Evolutionary conservation across 2,113 vertebrate species (phyloP), one percentile per base, ranked within the genome.

Genomic region (Xenopus borealis): DNA sequence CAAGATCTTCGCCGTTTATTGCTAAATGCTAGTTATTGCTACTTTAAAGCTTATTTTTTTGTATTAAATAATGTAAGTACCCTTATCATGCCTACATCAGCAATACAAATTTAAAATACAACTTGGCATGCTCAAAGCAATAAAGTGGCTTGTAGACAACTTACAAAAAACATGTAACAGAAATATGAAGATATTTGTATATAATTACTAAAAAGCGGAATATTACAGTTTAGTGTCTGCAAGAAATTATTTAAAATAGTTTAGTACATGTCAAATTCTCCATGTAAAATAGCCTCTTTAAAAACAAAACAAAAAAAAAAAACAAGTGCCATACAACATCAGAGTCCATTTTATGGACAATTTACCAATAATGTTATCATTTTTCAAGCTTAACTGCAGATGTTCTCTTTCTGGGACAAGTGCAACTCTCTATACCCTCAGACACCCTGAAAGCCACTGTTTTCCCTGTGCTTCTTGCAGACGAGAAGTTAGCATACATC

Each of bases 191-290:
- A 75, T 67, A 75, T 67, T 57, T 53, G 55, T 75, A 78, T 83
- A 84, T 70, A 70, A 44, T 81, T 73, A 71, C 80, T 87, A 86
- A 81, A 40, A 89, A 90, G 89, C 89, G 14, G 66, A 90, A 72
- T 85, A 85, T 89, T 80, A 83, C 84, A 86, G 91, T 92, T 91
- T 98, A 98, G 96, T 97, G 95, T 97, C 91, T 91, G 85, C 89
- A 88, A 84, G 85, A 76, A 83, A 78, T 78, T 87, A 75, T 83
- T 78, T 82, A 86, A 85, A 85, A 88, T 80, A 81, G 72, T 84
- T 87, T 82, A 86, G 81, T 88, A 90, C 59, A 78, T 77, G 79
- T 62, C 77, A 63, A 85, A 52, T 85, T 81, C 85, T 85, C 85
- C 87, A 86, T 86, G 91, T 82, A 85, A 76, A 87, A 81, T 87